These are phyloP conservation scores for Globia sparganii DNA, from an alignment of 2,888 invertebrate genomes.

Conservation along the genomic window DNA sequence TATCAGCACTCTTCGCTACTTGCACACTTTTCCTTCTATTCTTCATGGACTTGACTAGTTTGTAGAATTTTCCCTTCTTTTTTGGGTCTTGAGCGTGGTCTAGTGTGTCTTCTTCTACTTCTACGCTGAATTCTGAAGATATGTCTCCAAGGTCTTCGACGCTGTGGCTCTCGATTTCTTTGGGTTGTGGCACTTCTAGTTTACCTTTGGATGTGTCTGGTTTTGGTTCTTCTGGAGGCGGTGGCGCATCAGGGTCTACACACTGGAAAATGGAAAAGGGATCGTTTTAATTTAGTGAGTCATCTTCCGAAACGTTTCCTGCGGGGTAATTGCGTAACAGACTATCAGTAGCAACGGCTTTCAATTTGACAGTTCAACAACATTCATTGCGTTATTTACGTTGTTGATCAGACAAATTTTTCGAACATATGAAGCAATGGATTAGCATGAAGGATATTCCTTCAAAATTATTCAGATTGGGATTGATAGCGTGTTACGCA, in stretches of 20 bases:
- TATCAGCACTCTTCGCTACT: slow-evolving; percentile 87
- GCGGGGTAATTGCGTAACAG: neutral
- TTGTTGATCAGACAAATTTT: too few species aligned
- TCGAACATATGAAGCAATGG: too few species aligned
- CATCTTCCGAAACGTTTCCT: neutral
- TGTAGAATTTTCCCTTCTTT: slow-evolving; percentile 87
- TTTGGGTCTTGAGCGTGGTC: slow-evolving; percentile 81
- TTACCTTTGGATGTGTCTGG: slow-evolving; percentile 83
- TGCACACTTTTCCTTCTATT: slow-evolving; percentile 88
- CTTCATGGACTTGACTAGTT: slow-evolving; percentile 87
- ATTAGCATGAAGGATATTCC: too few species aligned
- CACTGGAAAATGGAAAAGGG: slow-evolving; percentile 75
- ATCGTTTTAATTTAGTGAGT: neutral
- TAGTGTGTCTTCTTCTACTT: slow-evolving; percentile 84
- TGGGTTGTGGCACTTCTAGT: slow-evolving; percentile 79
- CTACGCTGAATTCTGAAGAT: slow-evolving; percentile 88
- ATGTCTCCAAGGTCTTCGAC: slow-evolving; percentile 88
- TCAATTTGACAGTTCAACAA: too few species aligned
- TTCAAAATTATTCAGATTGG: too few species aligned
- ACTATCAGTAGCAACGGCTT: neutral
- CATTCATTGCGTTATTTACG: too few species aligned
- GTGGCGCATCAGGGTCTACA: slow-evolving; percentile 85
- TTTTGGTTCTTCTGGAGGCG: slow-evolving; percentile 79
- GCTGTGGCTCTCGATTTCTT: slow-evolving; percentile 83
- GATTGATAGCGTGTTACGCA: too few species aligned